Evolutionary conservation across 2,113 vertebrate genomes (phyloP).

Genomic region (Myrmecophaga tridactyla): DNA sequence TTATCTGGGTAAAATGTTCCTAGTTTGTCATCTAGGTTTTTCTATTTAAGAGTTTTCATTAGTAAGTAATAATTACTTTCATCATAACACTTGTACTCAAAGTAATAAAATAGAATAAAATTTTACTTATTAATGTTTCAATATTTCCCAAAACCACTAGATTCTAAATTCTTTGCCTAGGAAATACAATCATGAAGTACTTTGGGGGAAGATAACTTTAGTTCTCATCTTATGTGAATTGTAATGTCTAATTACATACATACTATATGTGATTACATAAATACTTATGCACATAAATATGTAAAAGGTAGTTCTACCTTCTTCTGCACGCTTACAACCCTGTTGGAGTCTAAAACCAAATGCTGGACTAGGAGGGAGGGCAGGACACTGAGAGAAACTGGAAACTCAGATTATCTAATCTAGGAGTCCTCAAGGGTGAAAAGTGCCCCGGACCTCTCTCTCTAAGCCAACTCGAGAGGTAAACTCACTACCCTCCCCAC

Average conservation of each 20-base stretch:
- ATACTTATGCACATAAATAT: too few relatives aligned
- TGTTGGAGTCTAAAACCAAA: background rate
- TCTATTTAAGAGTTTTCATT: background rate
- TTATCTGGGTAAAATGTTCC: background rate
- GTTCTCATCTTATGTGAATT: background rate
- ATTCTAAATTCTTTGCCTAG: background rate
- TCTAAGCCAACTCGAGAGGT: too few relatives aligned
- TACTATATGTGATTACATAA: background rate
- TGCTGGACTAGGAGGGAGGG: background rate
- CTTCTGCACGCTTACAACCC: background rate
- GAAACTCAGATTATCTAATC: background rate
- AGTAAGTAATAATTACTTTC: background rate
- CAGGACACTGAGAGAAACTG: background rate
- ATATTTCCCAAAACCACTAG: background rate
- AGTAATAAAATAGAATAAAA: background rate
- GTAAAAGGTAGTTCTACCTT: background rate
- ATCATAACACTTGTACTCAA: background rate
- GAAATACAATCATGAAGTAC: background rate
- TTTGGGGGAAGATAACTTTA: background rate
- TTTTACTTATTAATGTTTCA: background rate
- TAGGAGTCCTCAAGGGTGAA: background rate
- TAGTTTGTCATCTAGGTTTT: conserved; percentile 13
- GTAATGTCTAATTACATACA: background rate
- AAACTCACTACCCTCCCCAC: too few relatives aligned
- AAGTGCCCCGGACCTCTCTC: background rate